Evolutionary conservation across 2,797 vertebrate genomes (phyloP).

Genomic region (Triplophysa bombifrons): DNA sequence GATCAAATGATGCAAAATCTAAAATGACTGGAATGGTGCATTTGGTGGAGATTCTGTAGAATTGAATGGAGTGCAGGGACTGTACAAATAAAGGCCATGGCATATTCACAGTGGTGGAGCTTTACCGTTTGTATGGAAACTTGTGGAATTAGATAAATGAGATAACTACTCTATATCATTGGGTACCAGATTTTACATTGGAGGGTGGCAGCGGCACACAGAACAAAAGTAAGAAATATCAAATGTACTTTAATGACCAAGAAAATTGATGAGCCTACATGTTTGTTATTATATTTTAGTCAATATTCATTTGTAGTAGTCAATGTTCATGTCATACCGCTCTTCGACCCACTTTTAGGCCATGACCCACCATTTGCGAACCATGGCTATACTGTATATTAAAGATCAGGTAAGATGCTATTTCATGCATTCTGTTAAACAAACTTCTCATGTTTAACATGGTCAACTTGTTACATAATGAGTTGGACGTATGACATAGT

Average conservation of each 20-base stretch:
- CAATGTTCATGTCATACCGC: neutral
- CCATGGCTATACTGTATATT: neutral
- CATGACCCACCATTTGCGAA: neutral
- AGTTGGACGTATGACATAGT: no score
- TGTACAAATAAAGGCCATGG: neutral
- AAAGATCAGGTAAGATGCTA: no score
- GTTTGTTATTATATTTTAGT: neutral
- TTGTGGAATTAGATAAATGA: neutral
- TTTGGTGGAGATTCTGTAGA: neutral
- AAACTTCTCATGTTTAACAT: no score
- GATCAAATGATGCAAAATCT: conserved; percentile 5
- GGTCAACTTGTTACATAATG: no score
- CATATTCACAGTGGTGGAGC: neutral
- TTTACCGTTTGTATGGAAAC: neutral
- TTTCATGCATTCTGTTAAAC: no score
- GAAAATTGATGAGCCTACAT: no score
- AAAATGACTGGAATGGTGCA: neutral
- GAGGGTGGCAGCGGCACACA: neutral
- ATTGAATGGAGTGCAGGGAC: neutral
- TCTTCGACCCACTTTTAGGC: neutral
- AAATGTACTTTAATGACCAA: neutral
- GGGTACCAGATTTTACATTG: neutral
- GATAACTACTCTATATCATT: neutral
- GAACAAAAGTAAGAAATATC: no score
- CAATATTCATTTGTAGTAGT: neutral